Evolutionary conservation across 1,140 invertebrate species (phyloP).

Genomic region (Leptoteleia sp.): DNA sequence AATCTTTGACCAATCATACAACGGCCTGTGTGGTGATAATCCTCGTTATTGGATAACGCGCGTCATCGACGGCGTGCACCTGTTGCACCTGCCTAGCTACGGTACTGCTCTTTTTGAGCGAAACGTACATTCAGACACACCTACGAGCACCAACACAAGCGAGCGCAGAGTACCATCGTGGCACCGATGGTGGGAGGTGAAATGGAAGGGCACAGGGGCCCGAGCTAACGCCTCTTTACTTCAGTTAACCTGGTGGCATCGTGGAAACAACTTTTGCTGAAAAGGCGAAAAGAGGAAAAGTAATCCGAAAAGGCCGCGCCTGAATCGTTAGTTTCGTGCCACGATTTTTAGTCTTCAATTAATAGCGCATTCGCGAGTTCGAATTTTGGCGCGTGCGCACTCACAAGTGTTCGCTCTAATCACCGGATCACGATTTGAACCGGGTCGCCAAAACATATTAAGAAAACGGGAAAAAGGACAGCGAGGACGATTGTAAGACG

Average conservation of each 20-base stretch:
- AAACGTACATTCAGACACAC: conserved; percentile 1
- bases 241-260: conserved; percentile 76
- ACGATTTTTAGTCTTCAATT: conserved; percentile 13
- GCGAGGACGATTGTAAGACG: conserved; percentile 57
- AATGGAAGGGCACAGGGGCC: conserved; percentile 65
- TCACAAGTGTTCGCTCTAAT: conserved; percentile 11
- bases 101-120: conserved; percentile 60
- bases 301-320: conserved; percentile 36
- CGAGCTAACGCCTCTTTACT: conserved; percentile 71
- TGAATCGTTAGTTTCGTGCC: conserved; percentile 34
- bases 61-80: conserved; percentile 22
- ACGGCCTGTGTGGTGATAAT: not conserved
- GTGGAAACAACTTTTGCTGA: conserved; percentile 55
- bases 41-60: conserved; percentile 1
- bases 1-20: too few species aligned
- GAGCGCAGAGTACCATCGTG: conserved; percentile 35
- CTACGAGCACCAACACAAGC: conserved; percentile 25
- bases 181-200: conserved; percentile 49
- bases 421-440: conserved; percentile 23
- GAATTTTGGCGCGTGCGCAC: conserved; percentile 31
- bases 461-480: conserved; percentile 23
- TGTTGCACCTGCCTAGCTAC: conserved; percentile 59
- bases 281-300: too few species aligned
- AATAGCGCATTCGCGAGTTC: conserved; percentile 39
- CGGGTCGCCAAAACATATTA: conserved; percentile 16